phyloP scores from a whole-genome alignment of 2,888 invertebrate genomes.

The Andrena bucephala region DNA sequence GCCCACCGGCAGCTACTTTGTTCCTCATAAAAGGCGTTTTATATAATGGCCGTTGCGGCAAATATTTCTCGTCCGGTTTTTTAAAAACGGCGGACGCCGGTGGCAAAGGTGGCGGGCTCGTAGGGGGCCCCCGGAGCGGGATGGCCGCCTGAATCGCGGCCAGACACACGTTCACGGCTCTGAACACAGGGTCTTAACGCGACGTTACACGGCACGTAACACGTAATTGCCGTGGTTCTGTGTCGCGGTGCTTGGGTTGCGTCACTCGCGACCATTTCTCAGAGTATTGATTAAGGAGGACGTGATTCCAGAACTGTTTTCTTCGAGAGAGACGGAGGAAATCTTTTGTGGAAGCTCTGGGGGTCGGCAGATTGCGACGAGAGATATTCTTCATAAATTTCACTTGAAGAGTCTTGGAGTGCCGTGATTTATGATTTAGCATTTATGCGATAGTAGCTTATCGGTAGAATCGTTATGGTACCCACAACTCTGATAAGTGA shows the following conservation, averaged over 20 bases:
- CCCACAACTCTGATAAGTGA: too few relatives aligned
- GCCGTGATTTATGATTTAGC: too few relatives aligned
- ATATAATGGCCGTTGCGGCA: constrained; percentile 70
- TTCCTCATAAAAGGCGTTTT: constrained; percentile 73
- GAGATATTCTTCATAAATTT: too few relatives aligned
- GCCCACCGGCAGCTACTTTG: constrained; percentile 70
- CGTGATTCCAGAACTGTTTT: background rate
- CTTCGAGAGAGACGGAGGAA: too few relatives aligned
- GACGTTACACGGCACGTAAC: constrained; percentile 27
- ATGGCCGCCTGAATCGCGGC: background rate
- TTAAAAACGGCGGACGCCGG: constrained; percentile 40
- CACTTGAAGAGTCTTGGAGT: too few relatives aligned
- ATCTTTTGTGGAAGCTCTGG: too few relatives aligned
- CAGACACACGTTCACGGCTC: constrained; percentile 25
- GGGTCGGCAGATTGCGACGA: too few relatives aligned
- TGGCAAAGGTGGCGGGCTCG: background rate
- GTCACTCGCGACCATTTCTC: constrained; percentile 15
- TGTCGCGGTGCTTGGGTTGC: constrained; percentile 25
- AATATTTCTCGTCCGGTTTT: constrained; percentile 66
- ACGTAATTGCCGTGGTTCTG: constrained; percentile 41
- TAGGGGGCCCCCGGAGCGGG: constrained; percentile 1
- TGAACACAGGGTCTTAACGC: constrained; percentile 26
- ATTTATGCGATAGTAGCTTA: too few relatives aligned
- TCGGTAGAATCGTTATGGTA: too few relatives aligned
- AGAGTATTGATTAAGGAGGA: constrained; percentile 20